Evolutionary conservation across 2,888 invertebrate species (phyloP), one percentile per base, ranked within the genome.

Genomic region (Hyppa rectilinea): DNA sequence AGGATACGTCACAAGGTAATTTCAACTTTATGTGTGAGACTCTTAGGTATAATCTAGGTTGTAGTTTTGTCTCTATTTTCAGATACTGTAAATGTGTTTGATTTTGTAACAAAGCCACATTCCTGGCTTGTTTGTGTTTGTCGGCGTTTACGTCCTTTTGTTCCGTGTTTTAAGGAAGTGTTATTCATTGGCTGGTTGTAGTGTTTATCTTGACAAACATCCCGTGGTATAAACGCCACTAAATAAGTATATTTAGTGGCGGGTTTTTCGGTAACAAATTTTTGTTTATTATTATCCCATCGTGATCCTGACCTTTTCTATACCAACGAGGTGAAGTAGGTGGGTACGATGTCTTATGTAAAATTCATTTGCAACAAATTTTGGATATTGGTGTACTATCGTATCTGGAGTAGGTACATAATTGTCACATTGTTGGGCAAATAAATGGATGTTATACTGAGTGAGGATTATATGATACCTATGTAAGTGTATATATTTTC

Each of bases 71-170:
- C 0, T 56, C 26, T 78, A 72, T 78, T 72, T 79, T 79, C 63
- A 77, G 78, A 49, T 23, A 43, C 50, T 56, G 64, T 69, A 40
- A 69, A 64, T 63, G 65, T 62, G 77, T 71, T 77, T 67, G 66
- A 58, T 63, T 78, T 81, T 71, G 63, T 79, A 67, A 79, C 78
- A 77, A 71, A 76, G 62, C 62, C 49, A 53, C 60, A 77, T 78
- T 61, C 64, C 23, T 38, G 29, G 36, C 0, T 62, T 80, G 77
- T 76, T 80, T 81, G 60, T 65, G 36, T 81, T 65, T 62, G 60
- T 62, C 40, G 50, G 45, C 36, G 62, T 77, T 78, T 78, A 61
- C 34, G 60, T 63, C 53, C 26, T 62, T 79, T 61, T 60, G 58
- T 45, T 81, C 62, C 65, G 36, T 78, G 56, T 78, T 70, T 14